Evolutionary conservation across 1,140 invertebrate species (phyloP), one percentile per base, ranked within the genome.

Genomic region (Platorchestia sp.): DNA sequence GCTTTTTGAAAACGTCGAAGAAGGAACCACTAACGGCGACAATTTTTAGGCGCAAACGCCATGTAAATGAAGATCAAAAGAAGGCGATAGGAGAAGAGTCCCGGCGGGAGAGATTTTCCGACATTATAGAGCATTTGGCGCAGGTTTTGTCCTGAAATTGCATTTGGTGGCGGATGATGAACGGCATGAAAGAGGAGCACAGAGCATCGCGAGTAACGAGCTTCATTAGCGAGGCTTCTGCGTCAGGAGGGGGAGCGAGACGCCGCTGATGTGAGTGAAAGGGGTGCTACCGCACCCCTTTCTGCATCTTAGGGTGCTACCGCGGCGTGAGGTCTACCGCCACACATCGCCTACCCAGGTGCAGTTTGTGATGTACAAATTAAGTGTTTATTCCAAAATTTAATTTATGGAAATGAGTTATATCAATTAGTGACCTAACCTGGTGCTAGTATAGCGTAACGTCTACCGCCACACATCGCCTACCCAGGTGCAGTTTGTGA

Each of bases 91-190:
- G 87, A 90, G 44, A 5, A 90, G 41, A 43, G 87, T 22, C 41
- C 10, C 3, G 10, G 10, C 19, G 10, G 87, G 14, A 14, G 44
- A 45, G 87, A 19, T 90, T 90, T 90, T 90, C 87, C 27, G 87
- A 90, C 41, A 90, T 90, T 44, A 90, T 90, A 45, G 44, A 90
- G 87, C 87, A 90, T 90, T 90, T 90, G 87, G 14, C 87, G 87
- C 44, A 90, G 87, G 41, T 90, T 90, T 90, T 90, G 87, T 22
- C 86, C 44, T 43, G 87, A 42, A 90, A 90, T 90, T 90, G 87
- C 87, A 90, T 90, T 90, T 90, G 41, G 87, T 90, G 87, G 87
- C 87, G 27, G 87, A 90, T 90, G 87, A 90, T 90, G 41, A 90
- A 90, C 87, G 87, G 41, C 87, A 90, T 90, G 44, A 90, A 90